Percentiles rank a stretch among this genome's conserved stretches.
These are phyloP conservation scores for Zygogramma bicolorata DNA, from an alignment of 2,888 invertebrate species.

Conservation along the genomic window DNA sequence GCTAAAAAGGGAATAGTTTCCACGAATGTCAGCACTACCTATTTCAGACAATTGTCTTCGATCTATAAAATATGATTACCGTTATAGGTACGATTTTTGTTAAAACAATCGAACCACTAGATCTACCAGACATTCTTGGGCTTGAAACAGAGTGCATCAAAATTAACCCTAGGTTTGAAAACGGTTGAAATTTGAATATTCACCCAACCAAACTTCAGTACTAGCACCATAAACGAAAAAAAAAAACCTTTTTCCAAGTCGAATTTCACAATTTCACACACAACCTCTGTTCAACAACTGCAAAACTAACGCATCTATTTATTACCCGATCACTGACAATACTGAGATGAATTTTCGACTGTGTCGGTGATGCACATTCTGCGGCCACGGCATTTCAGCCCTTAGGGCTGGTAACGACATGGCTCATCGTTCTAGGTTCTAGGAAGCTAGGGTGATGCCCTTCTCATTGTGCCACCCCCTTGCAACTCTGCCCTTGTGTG, in stretches of 20 bases:
- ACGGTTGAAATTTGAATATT: not conserved
- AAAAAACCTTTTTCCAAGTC: not conserved
- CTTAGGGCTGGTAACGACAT: constrained; percentile 39
- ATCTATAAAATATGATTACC: too few species aligned
- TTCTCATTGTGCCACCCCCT: constrained; percentile 49
- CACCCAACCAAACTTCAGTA: not conserved
- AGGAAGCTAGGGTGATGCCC: constrained; percentile 47
- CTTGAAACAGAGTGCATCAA: too few species aligned
- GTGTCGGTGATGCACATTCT: constrained; percentile 17
- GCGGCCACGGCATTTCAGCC: constrained; percentile 33
- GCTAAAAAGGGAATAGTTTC: too few species aligned
- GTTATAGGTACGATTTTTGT: too few species aligned
- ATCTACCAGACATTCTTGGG: too few species aligned
- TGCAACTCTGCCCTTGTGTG: constrained; percentile 52
- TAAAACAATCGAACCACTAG: too few species aligned
- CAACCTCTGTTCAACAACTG: not conserved
- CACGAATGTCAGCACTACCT: too few species aligned
- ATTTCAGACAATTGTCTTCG: too few species aligned
- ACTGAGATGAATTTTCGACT: constrained; percentile 21
- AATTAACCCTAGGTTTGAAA: too few species aligned
- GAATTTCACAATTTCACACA: constrained; percentile 3
- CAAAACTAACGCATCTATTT: constrained; percentile 17
- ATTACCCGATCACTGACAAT: constrained; percentile 31
- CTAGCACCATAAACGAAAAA: not conserved
- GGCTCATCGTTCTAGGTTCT: constrained; percentile 33